phyloP scores from a whole-genome alignment of 2,888 invertebrate species.

The Clusia tigrina region DNA sequence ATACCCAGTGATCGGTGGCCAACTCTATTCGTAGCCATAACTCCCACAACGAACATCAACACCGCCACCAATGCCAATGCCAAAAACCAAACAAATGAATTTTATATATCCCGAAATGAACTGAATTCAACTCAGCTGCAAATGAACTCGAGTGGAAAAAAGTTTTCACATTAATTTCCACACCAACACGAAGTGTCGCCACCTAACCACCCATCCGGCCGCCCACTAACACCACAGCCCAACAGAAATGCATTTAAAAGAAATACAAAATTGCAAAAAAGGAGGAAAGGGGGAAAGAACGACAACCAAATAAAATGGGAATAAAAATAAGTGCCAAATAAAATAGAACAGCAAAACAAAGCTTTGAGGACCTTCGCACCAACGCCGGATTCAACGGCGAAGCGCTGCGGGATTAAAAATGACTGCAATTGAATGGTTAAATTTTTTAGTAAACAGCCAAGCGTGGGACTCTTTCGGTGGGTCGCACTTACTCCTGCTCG shows the following conservation, averaged over 20 bases:
- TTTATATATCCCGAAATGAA: not conserved
- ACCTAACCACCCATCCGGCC: too few relatives aligned
- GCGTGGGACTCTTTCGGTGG: too few relatives aligned
- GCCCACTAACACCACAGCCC: not conserved
- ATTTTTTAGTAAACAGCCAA: too few relatives aligned
- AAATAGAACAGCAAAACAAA: not conserved
- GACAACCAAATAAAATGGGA: not conserved
- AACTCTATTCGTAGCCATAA: too few relatives aligned
- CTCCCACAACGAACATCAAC: too few relatives aligned
- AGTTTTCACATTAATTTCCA: not conserved
- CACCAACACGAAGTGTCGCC: not conserved
- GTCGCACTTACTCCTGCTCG: too few relatives aligned
- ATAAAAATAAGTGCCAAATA: not conserved
- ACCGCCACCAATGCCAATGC: too few relatives aligned
- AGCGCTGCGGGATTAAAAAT: not conserved
- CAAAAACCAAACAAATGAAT: not conserved
- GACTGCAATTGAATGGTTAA: not conserved
- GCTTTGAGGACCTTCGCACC: not conserved
- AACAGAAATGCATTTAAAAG: not conserved
- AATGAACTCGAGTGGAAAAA: not conserved
- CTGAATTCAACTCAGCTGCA: not conserved
- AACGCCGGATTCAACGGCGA: not conserved
- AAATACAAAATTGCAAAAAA: not conserved
- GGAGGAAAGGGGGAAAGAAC: not conserved
- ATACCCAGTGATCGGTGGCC: too few relatives aligned